Conservation (phyloP, 2,888 invertebrate genomes). For the Drosophila fungiperda region DNA sequence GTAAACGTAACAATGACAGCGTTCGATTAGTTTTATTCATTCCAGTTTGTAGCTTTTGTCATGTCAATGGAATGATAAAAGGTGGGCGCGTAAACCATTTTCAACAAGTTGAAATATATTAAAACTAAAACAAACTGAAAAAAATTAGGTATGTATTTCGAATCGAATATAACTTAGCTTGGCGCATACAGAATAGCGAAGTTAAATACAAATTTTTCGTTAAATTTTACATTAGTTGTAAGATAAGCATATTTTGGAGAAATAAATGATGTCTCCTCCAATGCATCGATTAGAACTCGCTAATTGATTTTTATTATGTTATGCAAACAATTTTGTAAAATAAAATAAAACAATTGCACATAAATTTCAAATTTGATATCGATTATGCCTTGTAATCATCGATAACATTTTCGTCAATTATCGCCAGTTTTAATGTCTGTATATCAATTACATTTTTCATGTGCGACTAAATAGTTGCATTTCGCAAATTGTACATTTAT, state of each 20-base stretch:
- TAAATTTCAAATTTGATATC: neutral
- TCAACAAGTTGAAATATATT: neutral
- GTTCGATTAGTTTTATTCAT: slow-evolving; percentile 29
- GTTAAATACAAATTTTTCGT: neutral
- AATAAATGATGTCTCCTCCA: neutral
- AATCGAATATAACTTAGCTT: neutral
- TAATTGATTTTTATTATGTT: neutral
- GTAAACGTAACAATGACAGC: slow-evolving; percentile 39
- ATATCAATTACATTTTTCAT: slow-evolving; percentile 32
- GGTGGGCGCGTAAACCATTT: neutral
- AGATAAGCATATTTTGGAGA: neutral
- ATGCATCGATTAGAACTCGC: neutral
- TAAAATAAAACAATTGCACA: neutral
- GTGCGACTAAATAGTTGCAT: slow-evolving; percentile 1
- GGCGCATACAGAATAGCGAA: neutral
- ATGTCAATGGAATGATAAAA: neutral
- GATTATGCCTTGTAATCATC: neutral
- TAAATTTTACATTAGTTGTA: neutral
- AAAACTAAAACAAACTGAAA: neutral
- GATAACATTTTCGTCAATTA: neutral
- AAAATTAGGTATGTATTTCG: neutral
- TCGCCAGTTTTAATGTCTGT: slow-evolving; percentile 14
- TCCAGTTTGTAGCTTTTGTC: slow-evolving; percentile 8
- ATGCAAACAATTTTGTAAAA: neutral
- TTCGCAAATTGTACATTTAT: slow-evolving; percentile 6